Percentiles rank a stretch among this genome's conserved stretches.
These are phyloP conservation scores for Macrosiphum euphorbiae DNA, from an alignment of 2,888 invertebrate species.

Conservation along the genomic window DNA sequence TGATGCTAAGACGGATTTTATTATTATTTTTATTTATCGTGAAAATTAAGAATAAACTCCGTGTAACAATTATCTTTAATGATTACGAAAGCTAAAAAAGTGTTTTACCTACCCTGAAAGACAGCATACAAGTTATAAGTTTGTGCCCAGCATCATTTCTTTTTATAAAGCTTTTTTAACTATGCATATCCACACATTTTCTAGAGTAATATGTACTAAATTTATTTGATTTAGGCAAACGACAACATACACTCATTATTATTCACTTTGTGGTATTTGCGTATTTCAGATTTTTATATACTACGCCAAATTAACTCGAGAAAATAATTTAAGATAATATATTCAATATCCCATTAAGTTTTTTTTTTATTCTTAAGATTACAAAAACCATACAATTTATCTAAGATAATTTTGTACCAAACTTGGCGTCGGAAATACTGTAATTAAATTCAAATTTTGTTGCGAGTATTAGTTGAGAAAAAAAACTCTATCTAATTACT, in stretches of 20 bases:
- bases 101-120: not conserved
- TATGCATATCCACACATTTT: not conserved
- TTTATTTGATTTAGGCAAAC: not conserved
- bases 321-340: not conserved
- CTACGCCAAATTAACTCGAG: constrained; percentile 8
- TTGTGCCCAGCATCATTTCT: not conserved
- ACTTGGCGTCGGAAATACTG: not conserved
- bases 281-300: not conserved
- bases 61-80: not conserved
- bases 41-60: not conserved
- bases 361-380: not conserved
- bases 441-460: not conserved
- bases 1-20: not conserved
- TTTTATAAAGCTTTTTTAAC: not conserved
- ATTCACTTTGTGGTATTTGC: not conserved
- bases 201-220: not conserved
- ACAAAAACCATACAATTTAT: not conserved
- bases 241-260: not conserved
- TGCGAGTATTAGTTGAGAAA: not conserved
- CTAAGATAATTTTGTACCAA: not conserved
- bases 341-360: not conserved
- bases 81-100: not conserved
- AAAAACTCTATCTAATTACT: constrained; percentile 17
- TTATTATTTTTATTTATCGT: not conserved
- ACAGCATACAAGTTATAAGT: not conserved